Base-by-base conservation (phyloP, 2,888 invertebrate genomes). In the Oscheius sp. region DNA sequence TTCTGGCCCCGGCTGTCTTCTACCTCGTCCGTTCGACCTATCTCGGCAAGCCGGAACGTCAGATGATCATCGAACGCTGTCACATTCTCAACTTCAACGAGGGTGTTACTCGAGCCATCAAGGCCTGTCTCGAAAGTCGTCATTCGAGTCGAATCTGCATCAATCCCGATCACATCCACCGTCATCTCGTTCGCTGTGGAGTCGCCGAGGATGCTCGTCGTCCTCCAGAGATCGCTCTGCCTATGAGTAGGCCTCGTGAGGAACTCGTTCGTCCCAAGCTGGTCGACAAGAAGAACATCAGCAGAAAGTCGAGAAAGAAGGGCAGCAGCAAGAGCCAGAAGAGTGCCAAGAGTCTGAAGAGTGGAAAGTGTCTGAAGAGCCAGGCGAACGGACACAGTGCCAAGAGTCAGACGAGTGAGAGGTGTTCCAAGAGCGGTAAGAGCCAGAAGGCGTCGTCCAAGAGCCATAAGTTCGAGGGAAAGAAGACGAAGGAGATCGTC, bases 141-240 rank as follows among this genome's bases (percentile, higher is more conserved):
- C 62, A 60, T 37, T 60, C 10, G 35, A 62, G 60, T 60, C 72
- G 72, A 10, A 53, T 62, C 72, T 72, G 72, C 57, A 60, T 72
- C 29, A 42, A 2, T 5, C 32, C 35, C 32, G 62, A n/a, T 13
- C 72, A 72, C 55, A 72, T 72, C 53, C 9, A 37, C 29, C 60
- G 62, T 37, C 60, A 72, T 51, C 35, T 72, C 35, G 11, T 37
- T 32, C 72, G 72, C 29, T 72, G 72, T 35, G 72, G 72, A 13
- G 42, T 72, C 9, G 53, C 53, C 29, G 72, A 72, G 2, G n/a
- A 13, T 21, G 11, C 50, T 32, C 60, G 35, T 33, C 58, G n/a
- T 10, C 35, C 37, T 9, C n/a, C 2, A 7, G 72, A 72, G 32
- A 35, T 53, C 13, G 50, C 48, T 50, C 53, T 72, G 33, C 72